Evolutionary conservation across 1,140 invertebrate genomes (phyloP).

Genomic region (Cepaea nemoralis): DNA sequence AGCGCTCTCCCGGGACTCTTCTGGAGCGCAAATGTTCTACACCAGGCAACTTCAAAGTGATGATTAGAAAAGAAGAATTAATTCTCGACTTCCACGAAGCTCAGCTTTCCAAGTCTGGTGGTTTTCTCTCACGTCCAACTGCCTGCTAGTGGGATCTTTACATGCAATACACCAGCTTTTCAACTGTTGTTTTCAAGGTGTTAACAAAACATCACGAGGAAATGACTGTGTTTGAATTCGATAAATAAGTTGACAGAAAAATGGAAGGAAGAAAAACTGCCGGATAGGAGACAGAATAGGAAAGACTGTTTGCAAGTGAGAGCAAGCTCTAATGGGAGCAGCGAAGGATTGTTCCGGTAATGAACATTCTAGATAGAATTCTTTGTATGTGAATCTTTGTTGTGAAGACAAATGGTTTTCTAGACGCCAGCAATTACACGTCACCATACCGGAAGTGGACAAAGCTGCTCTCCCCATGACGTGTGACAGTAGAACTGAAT

Average conservation of each 20-base stretch:
- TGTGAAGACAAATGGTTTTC: conserved; percentile 35
- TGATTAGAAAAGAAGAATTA: conserved; percentile 2
- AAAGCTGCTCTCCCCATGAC: background rate
- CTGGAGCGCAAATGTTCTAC: background rate
- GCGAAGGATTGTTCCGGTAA: background rate
- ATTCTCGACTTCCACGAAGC: background rate
- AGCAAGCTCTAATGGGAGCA: background rate
- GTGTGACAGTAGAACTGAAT: conserved; percentile 3
- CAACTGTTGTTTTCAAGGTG: background rate
- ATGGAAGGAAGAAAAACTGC: background rate
- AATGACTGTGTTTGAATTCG: background rate
- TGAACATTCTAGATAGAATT: background rate
- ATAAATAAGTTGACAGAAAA: background rate
- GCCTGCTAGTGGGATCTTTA: background rate
- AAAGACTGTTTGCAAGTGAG: background rate
- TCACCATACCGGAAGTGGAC: conserved; percentile 20
- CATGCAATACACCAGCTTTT: background rate
- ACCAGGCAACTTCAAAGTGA: background rate
- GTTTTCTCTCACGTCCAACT: background rate
- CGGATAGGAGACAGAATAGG: background rate
- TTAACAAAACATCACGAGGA: background rate
- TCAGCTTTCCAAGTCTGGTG: background rate
- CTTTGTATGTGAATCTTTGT: conserved; percentile 20
- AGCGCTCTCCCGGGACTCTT: background rate
- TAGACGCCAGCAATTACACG: conserved; percentile 2